Evolutionary conservation across 2,888 invertebrate species (phyloP).

Genomic region (Amaurobius ferox): DNA sequence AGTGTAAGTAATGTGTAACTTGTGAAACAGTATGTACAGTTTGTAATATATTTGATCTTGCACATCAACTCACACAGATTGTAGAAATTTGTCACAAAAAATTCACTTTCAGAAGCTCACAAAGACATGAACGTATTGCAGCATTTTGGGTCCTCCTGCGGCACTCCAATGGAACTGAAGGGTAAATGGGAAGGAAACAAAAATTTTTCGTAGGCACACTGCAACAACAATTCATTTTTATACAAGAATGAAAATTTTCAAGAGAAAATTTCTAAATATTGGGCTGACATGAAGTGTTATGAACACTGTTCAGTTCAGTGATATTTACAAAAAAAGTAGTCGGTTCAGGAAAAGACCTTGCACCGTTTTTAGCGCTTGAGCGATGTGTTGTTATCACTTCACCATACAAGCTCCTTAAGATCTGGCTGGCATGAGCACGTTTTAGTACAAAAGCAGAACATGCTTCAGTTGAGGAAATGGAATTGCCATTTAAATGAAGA

Average conservation of each 20-base stretch:
- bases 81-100: constrained; percentile 56
- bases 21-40: constrained; percentile 46
- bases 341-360: background rate
- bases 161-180: background rate
- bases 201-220: background rate
- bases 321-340: background rate
- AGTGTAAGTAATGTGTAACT: constrained; percentile 47
- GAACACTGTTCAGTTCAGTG: background rate
- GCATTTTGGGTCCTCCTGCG: constrained; percentile 47
- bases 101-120: constrained; percentile 62
- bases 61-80: constrained; percentile 35
- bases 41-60: constrained; percentile 64
- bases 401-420: constrained; percentile 36
- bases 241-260: background rate
- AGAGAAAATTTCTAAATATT: background rate
- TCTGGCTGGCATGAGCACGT: background rate
- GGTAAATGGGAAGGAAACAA: background rate
- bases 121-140: constrained; percentile 62
- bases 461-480: too few relatives aligned
- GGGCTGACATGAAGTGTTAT: background rate
- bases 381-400: constrained; percentile 34
- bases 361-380: constrained; percentile 23
- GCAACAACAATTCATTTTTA: background rate
- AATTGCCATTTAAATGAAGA: too few relatives aligned
- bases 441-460: background rate